Evolutionary conservation across 2,113 vertebrate genomes (phyloP).

Genomic region (Maccullochella peelii): DNA sequence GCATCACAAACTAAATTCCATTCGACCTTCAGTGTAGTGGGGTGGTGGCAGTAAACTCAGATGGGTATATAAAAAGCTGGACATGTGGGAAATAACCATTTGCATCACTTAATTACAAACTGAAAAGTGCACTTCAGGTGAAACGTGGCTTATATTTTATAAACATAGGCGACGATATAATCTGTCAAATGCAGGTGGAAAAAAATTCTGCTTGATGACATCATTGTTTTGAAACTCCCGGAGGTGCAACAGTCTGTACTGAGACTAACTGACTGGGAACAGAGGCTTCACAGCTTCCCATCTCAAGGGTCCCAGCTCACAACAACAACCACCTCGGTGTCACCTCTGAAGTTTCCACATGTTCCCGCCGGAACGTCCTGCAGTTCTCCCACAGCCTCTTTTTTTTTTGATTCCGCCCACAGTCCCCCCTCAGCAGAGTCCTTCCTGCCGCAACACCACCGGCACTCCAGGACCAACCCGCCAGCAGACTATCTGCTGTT

Average conservation of each 20-base stretch:
- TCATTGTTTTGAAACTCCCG: background rate
- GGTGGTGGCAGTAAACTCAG: background rate
- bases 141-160: background rate
- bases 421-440: conserved; percentile 3
- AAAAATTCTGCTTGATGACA: conserved; percentile 6
- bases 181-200: background rate
- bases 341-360: background rate
- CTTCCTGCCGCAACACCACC: background rate
- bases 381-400: background rate
- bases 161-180: background rate
- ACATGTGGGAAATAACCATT: background rate
- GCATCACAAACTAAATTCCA: background rate
- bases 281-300: background rate
- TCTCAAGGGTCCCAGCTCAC: conserved; percentile 22
- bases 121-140: background rate
- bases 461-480: background rate
- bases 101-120: background rate
- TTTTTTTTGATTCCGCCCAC: background rate
- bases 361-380: rapidly evolving
- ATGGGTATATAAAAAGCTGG: background rate
- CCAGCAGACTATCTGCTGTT: conserved; percentile 2
- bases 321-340: background rate
- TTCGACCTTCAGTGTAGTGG: background rate
- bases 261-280: background rate
- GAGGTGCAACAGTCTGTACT: background rate